phyloP scores from a whole-genome alignment of 2,888 invertebrate genomes.

The Xestia xanthographa region DNA sequence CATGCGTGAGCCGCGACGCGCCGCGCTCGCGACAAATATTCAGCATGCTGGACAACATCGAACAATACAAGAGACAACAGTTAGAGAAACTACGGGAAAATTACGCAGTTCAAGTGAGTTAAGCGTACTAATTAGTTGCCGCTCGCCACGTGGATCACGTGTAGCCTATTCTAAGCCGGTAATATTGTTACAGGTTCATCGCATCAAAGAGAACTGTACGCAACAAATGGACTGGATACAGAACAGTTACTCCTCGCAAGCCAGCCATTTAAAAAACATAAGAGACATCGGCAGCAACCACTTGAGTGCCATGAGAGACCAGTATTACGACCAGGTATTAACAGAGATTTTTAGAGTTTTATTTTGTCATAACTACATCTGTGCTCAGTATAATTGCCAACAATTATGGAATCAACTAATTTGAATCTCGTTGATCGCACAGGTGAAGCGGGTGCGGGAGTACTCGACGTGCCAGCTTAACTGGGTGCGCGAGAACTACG shows the following conservation, averaged over 20 bases:
- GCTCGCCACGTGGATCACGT: slow-evolving; percentile 7
- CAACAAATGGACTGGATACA: slow-evolving; percentile 98
- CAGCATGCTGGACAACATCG: slow-evolving; percentile 97
- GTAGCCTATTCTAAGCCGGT: slow-evolving; percentile 24
- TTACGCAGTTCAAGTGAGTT: slow-evolving; percentile 95
- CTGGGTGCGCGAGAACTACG: slow-evolving; percentile 98
- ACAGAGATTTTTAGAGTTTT: slow-evolving; percentile 10
- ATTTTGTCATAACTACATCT: slow-evolving; percentile 27
- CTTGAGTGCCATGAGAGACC: slow-evolving; percentile 95
- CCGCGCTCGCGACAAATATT: slow-evolving; percentile 96
- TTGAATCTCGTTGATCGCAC: slow-evolving; percentile 74
- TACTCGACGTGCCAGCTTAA: slow-evolving; percentile 97
- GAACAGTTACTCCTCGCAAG: slow-evolving; percentile 96
- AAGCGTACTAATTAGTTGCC: slow-evolving; percentile 18
- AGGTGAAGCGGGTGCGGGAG: slow-evolving; percentile 97
- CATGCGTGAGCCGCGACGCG: slow-evolving; percentile 92
- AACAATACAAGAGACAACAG: slow-evolving; percentile 97
- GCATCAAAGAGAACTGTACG: slow-evolving; percentile 97
- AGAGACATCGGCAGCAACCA: slow-evolving; percentile 97
- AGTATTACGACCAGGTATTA: slow-evolving; percentile 97
- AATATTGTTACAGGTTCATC: slow-evolving; percentile 92
- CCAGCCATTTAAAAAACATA: slow-evolving; percentile 96
- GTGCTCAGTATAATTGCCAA: slow-evolving; percentile 19
- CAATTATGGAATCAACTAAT: slow-evolving; percentile 62
- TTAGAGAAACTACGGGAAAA: slow-evolving; percentile 97